Conservation (phyloP, 2,113 vertebrate genomes). For the Datnioides undecimradiatus region DNA sequence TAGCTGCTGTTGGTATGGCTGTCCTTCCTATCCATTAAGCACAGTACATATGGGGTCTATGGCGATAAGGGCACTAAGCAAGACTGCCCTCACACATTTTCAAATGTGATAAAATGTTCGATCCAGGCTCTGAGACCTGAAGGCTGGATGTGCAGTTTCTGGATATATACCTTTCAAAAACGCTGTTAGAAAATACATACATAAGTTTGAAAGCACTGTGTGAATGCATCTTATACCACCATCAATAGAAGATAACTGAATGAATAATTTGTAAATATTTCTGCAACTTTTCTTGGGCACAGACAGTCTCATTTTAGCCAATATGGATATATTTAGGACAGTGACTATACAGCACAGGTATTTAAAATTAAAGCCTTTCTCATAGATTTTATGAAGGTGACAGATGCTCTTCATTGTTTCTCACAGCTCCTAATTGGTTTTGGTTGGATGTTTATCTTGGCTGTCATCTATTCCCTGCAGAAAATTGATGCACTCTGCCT, state of each 20-base stretch:
- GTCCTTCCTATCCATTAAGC: too few species aligned
- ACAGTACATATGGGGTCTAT: too few species aligned
- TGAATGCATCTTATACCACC: background rate
- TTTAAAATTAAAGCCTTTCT: background rate
- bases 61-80: background rate
- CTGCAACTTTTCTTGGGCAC: too few species aligned
- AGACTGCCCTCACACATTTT: background rate
- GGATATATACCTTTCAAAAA: too few species aligned
- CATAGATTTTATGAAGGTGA: background rate
- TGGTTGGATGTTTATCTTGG: conserved; percentile 21
- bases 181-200: too few species aligned
- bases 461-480: conserved; percentile 13
- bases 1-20: background rate
- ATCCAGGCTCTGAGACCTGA: background rate
- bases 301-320: background rate
- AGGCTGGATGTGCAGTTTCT: background rate
- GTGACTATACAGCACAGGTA: background rate
- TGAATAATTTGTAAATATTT: background rate
- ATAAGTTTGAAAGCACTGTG: background rate
- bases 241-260: too few species aligned
- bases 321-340: too few species aligned
- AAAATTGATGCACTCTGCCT: background rate
- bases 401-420: conserved; percentile 20
- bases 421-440: conserved; percentile 29
- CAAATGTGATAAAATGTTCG: background rate